Evolutionary conservation across 2,113 vertebrate genomes (phyloP).

Genomic region (Pungitius pungitius): DNA sequence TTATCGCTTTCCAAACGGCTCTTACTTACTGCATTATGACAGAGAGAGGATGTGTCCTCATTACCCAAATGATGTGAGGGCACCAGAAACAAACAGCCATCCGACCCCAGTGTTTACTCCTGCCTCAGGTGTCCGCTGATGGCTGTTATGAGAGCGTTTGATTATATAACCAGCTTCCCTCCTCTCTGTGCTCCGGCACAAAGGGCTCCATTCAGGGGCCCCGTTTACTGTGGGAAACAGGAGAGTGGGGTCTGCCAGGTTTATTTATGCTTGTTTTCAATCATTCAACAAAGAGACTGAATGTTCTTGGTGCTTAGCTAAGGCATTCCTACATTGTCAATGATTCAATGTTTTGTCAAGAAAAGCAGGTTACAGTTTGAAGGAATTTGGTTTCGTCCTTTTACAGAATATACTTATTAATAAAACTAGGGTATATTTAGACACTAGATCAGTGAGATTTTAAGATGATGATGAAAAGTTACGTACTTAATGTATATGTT

Average conservation of each 20-base stretch:
- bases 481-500: background rate
- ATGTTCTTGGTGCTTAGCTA: background rate
- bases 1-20: too few species aligned
- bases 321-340: background rate
- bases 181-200: conserved; percentile 58
- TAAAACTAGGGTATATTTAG: background rate
- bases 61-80: background rate
- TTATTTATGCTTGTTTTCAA: background rate
- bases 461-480: background rate
- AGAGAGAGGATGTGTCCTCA: background rate
- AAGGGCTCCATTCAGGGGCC: conserved; percentile 71
- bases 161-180: conserved; percentile 65
- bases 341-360: background rate
- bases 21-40: background rate
- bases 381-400: background rate
- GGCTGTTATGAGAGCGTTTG: conserved; percentile 65
- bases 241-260: background rate
- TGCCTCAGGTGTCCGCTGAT: conserved; percentile 54
- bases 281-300: background rate
- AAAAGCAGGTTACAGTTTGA: background rate
- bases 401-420: background rate
- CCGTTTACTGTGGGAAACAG: background rate
- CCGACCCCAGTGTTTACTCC: background rate
- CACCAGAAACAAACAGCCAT: background rate
- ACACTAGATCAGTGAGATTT: background rate